phyloP scores from a whole-genome alignment of 2,113 vertebrate genomes.

The Caloenas nicobarica region DNA sequence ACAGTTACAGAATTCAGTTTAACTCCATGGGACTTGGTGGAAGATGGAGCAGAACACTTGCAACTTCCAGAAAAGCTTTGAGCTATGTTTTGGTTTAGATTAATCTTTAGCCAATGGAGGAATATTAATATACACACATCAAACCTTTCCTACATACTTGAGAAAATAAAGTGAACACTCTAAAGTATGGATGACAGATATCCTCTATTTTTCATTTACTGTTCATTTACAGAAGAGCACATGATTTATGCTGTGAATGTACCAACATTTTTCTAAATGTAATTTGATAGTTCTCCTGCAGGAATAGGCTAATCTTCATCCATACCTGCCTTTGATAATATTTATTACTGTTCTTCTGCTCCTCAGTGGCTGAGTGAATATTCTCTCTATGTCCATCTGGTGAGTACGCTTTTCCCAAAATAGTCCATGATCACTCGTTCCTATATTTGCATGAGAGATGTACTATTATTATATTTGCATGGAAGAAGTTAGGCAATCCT shows the following conservation, averaged over 20 bases:
- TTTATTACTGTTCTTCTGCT: slow-evolving; percentile 24
- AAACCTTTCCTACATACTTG: background rate
- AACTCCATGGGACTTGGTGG: background rate
- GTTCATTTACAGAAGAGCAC: background rate
- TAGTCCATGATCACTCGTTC: slow-evolving; percentile 17
- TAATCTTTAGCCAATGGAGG: background rate
- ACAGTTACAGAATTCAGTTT: background rate
- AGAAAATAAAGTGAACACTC: background rate
- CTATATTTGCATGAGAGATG: background rate
- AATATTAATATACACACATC: background rate
- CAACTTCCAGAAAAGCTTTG: background rate
- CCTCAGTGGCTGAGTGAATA: slow-evolving; percentile 36
- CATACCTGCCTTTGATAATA: slow-evolving; percentile 26
- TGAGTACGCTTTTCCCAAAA: slow-evolving; percentile 25
- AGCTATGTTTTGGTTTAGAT: background rate
- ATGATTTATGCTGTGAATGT: background rate
- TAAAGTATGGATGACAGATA: background rate
- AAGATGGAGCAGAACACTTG: background rate
- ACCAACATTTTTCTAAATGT: slow-evolving; percentile 8
- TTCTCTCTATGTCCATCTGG: slow-evolving; percentile 29
- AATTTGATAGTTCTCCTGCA: background rate
- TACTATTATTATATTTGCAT: slow-evolving; percentile 19
- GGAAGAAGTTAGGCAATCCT: slow-evolving; percentile 9
- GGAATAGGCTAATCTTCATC: slow-evolving; percentile 22
- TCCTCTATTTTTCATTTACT: background rate